phyloP scores from a whole-genome alignment of 2,113 vertebrate species.

The Eptesicus fuscus region DNA sequence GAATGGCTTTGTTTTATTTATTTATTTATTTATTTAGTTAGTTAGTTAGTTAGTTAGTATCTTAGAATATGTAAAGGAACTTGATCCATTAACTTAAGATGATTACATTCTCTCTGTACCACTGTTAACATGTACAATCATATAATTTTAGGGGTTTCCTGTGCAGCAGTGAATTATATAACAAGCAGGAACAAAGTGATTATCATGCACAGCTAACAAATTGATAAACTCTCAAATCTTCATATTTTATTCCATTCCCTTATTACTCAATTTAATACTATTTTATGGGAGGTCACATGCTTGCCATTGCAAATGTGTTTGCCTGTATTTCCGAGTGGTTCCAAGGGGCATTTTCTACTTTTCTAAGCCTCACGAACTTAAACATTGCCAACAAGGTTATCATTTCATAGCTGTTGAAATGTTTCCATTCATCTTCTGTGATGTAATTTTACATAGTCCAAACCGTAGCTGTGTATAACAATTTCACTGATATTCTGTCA shows the following conservation, averaged over 20 bases:
- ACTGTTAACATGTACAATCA: neutral
- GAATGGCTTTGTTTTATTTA: neutral
- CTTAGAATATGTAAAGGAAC: neutral
- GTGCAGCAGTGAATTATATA: neutral
- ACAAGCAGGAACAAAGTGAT: neutral
- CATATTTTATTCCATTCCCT: neutral
- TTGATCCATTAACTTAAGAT: neutral
- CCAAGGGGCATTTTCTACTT: neutral
- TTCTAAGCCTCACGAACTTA: conserved; percentile 15
- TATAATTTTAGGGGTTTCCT: neutral
- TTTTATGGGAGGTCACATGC: neutral
- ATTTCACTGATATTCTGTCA: conserved; percentile 67
- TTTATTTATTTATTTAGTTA: neutral
- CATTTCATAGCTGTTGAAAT: conserved; percentile 57
- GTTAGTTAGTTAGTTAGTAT: neutral
- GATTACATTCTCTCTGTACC: neutral
- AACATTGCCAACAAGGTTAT: conserved; percentile 39
- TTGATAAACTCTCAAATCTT: neutral
- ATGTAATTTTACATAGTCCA: conserved; percentile 65
- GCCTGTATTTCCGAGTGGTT: conserved; percentile 34
- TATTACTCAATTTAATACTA: neutral
- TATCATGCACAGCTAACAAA: neutral
- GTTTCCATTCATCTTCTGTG: conserved; percentile 54
- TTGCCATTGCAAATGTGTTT: conserved; percentile 21
- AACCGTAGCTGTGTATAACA: conserved; percentile 44